Percentiles rank a stretch among this genome's conserved stretches.
Evolutionary conservation across 2,113 vertebrate species (phyloP).

Genomic region (Nibea albiflora): DNA sequence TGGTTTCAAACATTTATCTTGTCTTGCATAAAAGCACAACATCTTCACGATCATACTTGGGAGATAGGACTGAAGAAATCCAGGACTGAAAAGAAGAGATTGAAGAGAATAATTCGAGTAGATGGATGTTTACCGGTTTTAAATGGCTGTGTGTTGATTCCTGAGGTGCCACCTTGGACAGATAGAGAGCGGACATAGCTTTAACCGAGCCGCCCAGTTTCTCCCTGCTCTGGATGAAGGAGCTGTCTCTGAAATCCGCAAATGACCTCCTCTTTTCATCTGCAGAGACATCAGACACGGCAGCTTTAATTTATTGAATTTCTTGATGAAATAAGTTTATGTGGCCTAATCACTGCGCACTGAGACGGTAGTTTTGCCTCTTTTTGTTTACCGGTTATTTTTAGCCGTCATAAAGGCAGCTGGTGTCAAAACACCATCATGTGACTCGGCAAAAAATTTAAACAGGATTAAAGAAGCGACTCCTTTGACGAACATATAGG

Average conservation of each 20-base stretch:
- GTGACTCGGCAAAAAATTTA: background rate
- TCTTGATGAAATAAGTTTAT: constrained; percentile 6
- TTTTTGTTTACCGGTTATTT: background rate
- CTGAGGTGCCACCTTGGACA: constrained; percentile 78
- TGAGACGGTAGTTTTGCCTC: background rate
- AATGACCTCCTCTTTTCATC: constrained; percentile 78
- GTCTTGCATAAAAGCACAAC: background rate
- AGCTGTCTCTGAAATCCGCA: constrained; percentile 73
- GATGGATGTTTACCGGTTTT: constrained; percentile 68
- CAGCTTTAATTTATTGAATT: background rate
- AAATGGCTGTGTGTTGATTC: constrained; percentile 48
- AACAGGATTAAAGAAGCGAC: background rate
- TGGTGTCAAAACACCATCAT: background rate
- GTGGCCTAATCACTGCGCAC: background rate
- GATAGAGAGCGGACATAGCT: constrained; percentile 82
- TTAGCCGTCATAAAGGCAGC: background rate
- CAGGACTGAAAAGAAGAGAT: background rate
- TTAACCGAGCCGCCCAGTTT: constrained; percentile 78
- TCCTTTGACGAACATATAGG: background rate
- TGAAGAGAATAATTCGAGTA: background rate
- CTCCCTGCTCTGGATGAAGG: constrained; percentile 61
- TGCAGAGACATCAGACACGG: constrained; percentile 60
- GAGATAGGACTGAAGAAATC: background rate
- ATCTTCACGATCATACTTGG: background rate
- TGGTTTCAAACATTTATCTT: background rate